A percentile compares a stretch with the other conserved stretches of the same genome.
These are phyloP conservation scores for Platycheirus rosarum DNA, from an alignment of 2,888 invertebrate genomes.

Conservation along the genomic window DNA sequence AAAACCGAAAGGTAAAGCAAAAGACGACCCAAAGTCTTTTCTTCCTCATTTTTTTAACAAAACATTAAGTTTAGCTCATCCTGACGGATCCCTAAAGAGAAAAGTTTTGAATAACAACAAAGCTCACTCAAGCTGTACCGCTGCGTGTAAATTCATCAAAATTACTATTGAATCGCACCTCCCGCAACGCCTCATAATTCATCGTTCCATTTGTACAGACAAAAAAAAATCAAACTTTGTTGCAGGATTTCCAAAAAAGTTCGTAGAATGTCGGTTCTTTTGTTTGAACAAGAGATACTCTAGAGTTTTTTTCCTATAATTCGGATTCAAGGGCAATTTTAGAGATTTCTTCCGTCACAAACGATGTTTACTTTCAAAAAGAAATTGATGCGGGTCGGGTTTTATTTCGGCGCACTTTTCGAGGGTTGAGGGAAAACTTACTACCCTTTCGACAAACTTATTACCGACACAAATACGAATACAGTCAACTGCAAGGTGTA, in stretches of 20 bases:
- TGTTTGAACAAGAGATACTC: conserved; percentile 39
- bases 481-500: conserved; percentile 7
- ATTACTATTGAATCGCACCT: conserved; percentile 70
- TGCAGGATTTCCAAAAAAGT: conserved; percentile 54
- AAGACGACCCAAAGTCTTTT: background rate
- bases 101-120: conserved; percentile 61
- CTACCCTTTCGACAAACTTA: conserved; percentile 50
- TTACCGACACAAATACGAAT: conserved; percentile 25
- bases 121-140: conserved; percentile 59
- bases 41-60: background rate
- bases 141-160: conserved; percentile 70
- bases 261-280: conserved; percentile 9
- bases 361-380: conserved; percentile 70
- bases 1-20: background rate
- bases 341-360: conserved; percentile 58
- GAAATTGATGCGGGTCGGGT: conserved; percentile 67
- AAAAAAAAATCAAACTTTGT: conserved; percentile 52
- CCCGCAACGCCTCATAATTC: conserved; percentile 47
- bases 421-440: conserved; percentile 7
- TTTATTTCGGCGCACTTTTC: conserved; percentile 9
- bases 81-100: conserved; percentile 30
- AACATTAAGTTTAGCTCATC: conserved; percentile 4
- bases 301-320: conserved; percentile 17
- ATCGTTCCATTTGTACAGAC: conserved; percentile 6
- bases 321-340: conserved; percentile 13